A percentile compares a stretch with the other conserved stretches of the same genome.
phyloP scores from a whole-genome alignment of 2,888 invertebrate species.

The Pandemis cinnamomeana region DNA sequence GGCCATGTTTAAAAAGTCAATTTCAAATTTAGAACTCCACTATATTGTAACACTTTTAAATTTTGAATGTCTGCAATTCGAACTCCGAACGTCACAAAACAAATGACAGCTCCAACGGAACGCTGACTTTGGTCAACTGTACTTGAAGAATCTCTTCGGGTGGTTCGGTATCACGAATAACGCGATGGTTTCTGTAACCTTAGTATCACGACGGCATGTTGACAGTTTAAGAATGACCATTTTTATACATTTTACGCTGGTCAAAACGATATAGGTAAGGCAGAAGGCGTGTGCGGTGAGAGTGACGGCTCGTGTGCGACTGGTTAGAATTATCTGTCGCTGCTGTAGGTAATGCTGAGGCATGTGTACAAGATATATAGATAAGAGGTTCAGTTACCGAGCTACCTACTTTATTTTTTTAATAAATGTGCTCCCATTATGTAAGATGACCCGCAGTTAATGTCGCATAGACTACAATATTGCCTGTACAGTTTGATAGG shows the following conservation, averaged over 20 bases:
- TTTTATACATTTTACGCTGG: slow-evolving; percentile 78
- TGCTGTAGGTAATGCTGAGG: neutral
- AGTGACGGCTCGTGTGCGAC: slow-evolving; percentile 49
- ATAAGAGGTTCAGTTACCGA: slow-evolving; percentile 41
- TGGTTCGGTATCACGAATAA: slow-evolving; percentile 78
- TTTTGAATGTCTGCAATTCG: slow-evolving; percentile 45
- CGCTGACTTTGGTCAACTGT: slow-evolving; percentile 75
- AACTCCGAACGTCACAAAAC: slow-evolving; percentile 40
- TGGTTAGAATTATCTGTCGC: slow-evolving; percentile 21
- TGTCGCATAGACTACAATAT: too few species aligned
- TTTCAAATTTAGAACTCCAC: slow-evolving; percentile 43
- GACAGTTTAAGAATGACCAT: slow-evolving; percentile 73
- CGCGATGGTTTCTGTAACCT: slow-evolving; percentile 70
- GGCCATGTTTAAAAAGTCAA: slow-evolving; percentile 56
- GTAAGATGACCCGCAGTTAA: neutral
- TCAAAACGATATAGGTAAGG: slow-evolving; percentile 8
- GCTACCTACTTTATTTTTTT: slow-evolving; percentile 32
- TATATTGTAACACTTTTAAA: slow-evolving; percentile 43
- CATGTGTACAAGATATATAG: slow-evolving; percentile 8
- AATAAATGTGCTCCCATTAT: neutral
- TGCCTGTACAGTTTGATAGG: too few species aligned
- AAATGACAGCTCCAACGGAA: slow-evolving; percentile 64
- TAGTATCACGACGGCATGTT: slow-evolving; percentile 69
- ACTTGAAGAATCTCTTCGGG: slow-evolving; percentile 80
- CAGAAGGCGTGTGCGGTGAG: slow-evolving; percentile 44